These are phyloP conservation scores for Mungos mungo DNA, from an alignment of 2,113 vertebrate genomes.

Conservation along the genomic window DNA sequence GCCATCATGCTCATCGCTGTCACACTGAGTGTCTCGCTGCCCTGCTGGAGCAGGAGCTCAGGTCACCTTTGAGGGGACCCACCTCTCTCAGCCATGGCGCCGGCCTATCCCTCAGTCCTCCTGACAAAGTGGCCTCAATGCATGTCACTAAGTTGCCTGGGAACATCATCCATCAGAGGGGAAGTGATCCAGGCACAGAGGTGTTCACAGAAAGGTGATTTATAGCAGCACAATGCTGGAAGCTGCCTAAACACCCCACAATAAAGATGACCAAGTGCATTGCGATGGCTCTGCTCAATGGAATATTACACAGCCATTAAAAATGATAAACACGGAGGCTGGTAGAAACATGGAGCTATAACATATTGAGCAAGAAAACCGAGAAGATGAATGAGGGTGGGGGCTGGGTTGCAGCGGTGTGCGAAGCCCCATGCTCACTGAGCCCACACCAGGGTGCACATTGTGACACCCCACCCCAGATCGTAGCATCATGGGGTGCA, in stretches of 20 bases:
- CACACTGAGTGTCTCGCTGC: not conserved
- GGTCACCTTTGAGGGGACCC: not conserved
- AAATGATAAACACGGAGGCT: not conserved
- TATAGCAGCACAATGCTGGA: not conserved
- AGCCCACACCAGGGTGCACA: not conserved
- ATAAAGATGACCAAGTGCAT: not conserved
- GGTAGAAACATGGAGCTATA: accelerated
- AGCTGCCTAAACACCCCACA: not conserved
- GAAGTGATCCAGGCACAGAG: not conserved
- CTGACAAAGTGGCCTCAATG: not conserved
- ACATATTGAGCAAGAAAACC: accelerated
- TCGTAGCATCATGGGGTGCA: not conserved
- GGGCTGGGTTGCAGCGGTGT: not conserved
- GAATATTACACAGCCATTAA: not conserved
- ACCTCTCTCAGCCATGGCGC: not conserved
- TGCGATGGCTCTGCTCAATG: not conserved
- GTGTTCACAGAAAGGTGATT: not conserved
- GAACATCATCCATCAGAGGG: not conserved
- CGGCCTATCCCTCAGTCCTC: not conserved
- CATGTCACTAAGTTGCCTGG: not conserved
- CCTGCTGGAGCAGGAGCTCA: not conserved
- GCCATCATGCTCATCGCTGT: not conserved
- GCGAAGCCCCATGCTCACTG: not conserved
- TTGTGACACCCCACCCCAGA: accelerated
- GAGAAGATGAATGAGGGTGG: not conserved